Percentiles rank a stretch among this genome's conserved stretches.
phyloP scores from a whole-genome alignment of 2,888 invertebrate genomes.

The Baronia brevicornis region DNA sequence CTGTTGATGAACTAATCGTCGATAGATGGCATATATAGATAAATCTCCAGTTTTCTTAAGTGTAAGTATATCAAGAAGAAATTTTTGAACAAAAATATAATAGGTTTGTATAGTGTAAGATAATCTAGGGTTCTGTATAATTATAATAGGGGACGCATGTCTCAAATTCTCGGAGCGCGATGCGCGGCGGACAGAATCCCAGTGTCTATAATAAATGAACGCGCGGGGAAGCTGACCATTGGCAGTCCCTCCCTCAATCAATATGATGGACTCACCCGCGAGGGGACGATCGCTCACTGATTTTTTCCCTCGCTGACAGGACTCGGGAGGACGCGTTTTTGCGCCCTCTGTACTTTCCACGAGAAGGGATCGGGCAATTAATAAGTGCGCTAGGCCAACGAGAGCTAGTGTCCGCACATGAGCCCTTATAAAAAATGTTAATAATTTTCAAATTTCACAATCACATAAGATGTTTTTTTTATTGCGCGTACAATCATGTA shows the following conservation, averaged over 20 bases:
- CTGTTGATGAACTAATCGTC: no score
- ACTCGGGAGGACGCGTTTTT: conserved; percentile 73
- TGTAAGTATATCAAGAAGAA: no score
- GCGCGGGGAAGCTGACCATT: conserved; percentile 73
- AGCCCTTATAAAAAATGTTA: conserved; percentile 11
- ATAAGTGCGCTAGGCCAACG: conserved; percentile 48
- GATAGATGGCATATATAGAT: no score
- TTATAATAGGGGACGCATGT: conserved; percentile 12
- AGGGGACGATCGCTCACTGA: conserved; percentile 77
- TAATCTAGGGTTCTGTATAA: conserved; percentile 33
- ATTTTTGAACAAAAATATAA: no score
- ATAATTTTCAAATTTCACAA: neutral
- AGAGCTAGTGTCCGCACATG: conserved; percentile 10
- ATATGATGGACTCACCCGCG: conserved; percentile 76
- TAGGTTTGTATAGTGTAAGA: no score
- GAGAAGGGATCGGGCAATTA: conserved; percentile 68
- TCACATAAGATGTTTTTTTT: neutral
- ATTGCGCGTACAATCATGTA: neutral
- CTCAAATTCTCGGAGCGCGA: conserved; percentile 21
- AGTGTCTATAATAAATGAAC: conserved; percentile 77
- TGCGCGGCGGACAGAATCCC: conserved; percentile 56
- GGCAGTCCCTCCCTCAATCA: conserved; percentile 76
- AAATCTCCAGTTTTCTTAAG: no score
- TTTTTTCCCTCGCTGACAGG: conserved; percentile 75
- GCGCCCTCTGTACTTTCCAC: conserved; percentile 59